Base-by-base conservation (phyloP, 2,888 invertebrate genomes). In the Cylloceria caligata region DNA sequence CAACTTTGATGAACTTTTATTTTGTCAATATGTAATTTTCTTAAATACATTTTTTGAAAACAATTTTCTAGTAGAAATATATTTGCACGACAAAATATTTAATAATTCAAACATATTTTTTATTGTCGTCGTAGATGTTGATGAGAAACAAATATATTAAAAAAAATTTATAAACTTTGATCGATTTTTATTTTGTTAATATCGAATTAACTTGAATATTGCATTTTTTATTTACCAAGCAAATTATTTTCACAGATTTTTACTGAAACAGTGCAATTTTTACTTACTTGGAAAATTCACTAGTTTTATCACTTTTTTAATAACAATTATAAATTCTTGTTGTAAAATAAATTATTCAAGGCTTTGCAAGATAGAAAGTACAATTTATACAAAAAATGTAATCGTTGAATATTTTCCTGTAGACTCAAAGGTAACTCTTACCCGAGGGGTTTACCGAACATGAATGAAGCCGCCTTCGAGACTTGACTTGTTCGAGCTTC, bases 401-500 rank as follows among this genome's bases (percentile, higher is more conserved):
- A 6, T 7, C 24, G 9, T 27, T 3, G 24, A 42, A 13, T 11
- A 0, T 19, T 27, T 11, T 45, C 39, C 49, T 11, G 24, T 5
- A n/a, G 5, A 55, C 71, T 74, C 69, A 27, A 11, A 21, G 36
- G 57, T 72, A 83, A 60, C 75, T 64, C 60, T 77, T 84, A 82
- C 64, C 82, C 34, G 77, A 71, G 80, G 82, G 84, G 76, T 82
- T 75, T 64, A 73, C 85, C 79, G 85, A 78, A 86, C 86, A 89
- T 88, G 88, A 89, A 89, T 89, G 87, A 86, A 88, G 80, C 77
- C 73, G 71, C 57, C 72, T 75, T 57, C 30, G 72, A 83, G 85
- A 71, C 83, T 75, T 76, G 79, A 83, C 79, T 75, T 73, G 77
- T 82, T 71, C 65, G 72, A 75, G 62, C 52, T 83, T 80, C 73